Percentiles rank a stretch among this genome's conserved stretches.
Evolutionary conservation across 2,888 invertebrate species (phyloP).

Genomic region (Tiliacea aurago): DNA sequence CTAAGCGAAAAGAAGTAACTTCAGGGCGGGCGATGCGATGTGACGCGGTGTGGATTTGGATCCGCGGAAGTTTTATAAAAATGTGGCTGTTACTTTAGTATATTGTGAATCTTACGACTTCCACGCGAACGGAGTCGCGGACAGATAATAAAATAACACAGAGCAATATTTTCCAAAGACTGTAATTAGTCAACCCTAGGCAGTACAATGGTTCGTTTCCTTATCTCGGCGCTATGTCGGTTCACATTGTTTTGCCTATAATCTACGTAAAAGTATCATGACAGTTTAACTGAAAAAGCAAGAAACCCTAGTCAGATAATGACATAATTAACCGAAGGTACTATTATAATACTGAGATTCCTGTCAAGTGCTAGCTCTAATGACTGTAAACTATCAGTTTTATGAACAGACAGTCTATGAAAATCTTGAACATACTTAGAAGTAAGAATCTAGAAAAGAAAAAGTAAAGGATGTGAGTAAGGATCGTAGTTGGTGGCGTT

Average conservation of each 20-base stretch:
- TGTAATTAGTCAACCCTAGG: constrained; percentile 58
- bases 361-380: constrained; percentile 5
- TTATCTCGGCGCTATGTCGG: constrained; percentile 68
- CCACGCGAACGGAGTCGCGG: neutral
- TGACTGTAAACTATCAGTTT: neutral
- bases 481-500: no score
- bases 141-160: neutral
- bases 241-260: constrained; percentile 68
- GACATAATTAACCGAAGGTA: constrained; percentile 37
- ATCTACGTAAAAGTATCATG: constrained; percentile 54
- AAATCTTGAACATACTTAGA: neutral
- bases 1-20: neutral
- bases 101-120: neutral
- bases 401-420: neutral
- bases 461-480: no score
- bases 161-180: neutral
- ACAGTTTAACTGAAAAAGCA: constrained; percentile 40
- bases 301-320: constrained; percentile 42
- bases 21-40: neutral
- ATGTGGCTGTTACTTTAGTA: neutral
- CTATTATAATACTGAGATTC: constrained; percentile 18
- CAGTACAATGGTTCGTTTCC: constrained; percentile 68
- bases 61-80: neutral
- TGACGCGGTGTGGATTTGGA: neutral
- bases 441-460: neutral